Evolutionary conservation across 2,888 invertebrate genomes (phyloP).

Genomic region (Iselma pallidipennis): DNA sequence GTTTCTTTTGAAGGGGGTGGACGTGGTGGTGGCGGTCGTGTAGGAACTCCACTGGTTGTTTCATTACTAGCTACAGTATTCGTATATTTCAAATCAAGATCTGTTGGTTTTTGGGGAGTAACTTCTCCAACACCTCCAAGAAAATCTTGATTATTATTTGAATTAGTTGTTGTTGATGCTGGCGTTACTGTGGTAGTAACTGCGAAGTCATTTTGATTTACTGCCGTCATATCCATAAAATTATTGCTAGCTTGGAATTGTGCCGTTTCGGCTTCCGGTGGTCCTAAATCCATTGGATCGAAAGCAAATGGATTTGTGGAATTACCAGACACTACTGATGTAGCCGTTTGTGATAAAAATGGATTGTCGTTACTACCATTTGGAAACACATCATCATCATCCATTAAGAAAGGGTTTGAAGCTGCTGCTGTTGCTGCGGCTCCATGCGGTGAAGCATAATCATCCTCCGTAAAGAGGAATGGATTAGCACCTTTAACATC

Average conservation of each 20-base stretch:
- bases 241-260: background rate
- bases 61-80: conserved; percentile 40
- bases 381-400: conserved; percentile 50
- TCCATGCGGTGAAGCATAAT: conserved; percentile 59
- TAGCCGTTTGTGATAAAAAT: conserved; percentile 62
- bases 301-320: conserved; percentile 71
- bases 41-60: conserved; percentile 27
- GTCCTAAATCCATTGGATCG: conserved; percentile 53
- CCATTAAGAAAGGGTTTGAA: conserved; percentile 72
- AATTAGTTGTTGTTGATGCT: conserved; percentile 10
- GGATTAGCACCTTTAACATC: conserved; percentile 69
- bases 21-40: conserved; percentile 54
- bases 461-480: conserved; percentile 75
- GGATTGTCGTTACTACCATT: conserved; percentile 65
- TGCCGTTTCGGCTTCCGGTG: conserved; percentile 43
- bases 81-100: conserved; percentile 53
- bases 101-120: conserved; percentile 54
- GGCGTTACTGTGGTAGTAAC: conserved; percentile 6
- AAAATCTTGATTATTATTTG: conserved; percentile 23
- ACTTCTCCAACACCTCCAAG: conserved; percentile 22
- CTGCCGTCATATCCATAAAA: conserved; percentile 8
- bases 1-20: conserved; percentile 77
- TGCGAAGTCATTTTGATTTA: conserved; percentile 11
- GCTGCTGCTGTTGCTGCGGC: conserved; percentile 60
- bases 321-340: conserved; percentile 41